Conservation (phyloP, 2,797 vertebrate genomes). For the Eospalax fontanierii region DNA sequence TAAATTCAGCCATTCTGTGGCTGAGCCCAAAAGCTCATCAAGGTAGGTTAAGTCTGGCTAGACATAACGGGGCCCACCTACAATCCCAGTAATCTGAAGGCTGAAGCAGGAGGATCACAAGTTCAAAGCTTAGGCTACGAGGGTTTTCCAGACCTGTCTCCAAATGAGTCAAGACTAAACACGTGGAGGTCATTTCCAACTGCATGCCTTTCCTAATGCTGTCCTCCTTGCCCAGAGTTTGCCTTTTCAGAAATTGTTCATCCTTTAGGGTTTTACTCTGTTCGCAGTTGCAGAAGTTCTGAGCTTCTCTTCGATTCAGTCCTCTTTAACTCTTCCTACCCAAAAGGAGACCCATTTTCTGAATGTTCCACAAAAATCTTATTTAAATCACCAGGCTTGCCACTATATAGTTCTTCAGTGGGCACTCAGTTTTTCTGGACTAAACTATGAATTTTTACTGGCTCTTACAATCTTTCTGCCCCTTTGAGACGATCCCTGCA, state of each 20-base stretch:
- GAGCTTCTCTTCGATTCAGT: neutral
- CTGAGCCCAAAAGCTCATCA: neutral
- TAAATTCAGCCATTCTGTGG: neutral
- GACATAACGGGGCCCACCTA: rapidly evolving
- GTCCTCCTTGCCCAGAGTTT: neutral
- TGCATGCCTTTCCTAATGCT: neutral
- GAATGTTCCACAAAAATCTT: neutral
- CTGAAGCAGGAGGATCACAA: neutral
- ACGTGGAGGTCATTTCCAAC: neutral
- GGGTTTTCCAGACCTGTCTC: neutral
- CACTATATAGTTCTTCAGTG: neutral
- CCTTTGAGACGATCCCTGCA: too few relatives aligned
- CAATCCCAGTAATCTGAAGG: neutral
- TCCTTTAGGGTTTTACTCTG: neutral
- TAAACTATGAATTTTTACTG: neutral
- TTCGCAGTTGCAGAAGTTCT: too few relatives aligned
- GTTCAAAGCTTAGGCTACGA: neutral
- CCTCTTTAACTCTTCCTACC: neutral
- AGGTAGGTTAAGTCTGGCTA: neutral
- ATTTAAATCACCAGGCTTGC: neutral
- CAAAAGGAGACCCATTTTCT: neutral
- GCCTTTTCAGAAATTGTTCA: neutral
- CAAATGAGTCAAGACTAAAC: neutral
- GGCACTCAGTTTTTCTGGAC: neutral
- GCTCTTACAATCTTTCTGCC: too few relatives aligned